A percentile compares a stretch with the other conserved stretches of the same genome.
Conservation (phyloP, 2,888 invertebrate genomes). For the Noctua fimbriata region DNA sequence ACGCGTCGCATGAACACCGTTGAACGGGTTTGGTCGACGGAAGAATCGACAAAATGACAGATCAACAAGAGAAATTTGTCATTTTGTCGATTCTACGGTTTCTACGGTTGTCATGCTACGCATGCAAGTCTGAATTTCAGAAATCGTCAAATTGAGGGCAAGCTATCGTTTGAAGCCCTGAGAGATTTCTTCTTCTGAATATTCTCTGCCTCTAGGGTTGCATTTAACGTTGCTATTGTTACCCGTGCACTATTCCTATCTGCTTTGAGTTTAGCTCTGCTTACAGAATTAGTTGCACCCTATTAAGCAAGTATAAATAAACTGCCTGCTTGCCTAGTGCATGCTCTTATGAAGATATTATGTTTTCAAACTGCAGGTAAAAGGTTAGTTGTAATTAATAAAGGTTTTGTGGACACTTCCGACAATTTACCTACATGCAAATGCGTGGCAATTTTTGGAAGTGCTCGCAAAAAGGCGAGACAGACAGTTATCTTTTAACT, state of each 20-base stretch:
- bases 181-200: slow-evolving; percentile 1
- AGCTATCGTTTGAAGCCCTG: background rate
- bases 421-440: background rate
- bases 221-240: slow-evolving; percentile 19
- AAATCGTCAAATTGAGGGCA: background rate
- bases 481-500: background rate
- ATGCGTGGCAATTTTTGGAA: background rate
- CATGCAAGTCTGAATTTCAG: background rate
- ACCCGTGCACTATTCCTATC: slow-evolving; percentile 1
- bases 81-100: too few species aligned
- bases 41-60: too few species aligned
- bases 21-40: too few species aligned
- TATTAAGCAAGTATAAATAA: background rate
- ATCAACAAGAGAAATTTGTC: too few species aligned
- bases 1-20: too few species aligned
- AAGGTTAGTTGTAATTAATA: background rate
- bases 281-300: slow-evolving; percentile 21
- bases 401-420: too few species aligned
- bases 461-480: background rate
- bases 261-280: slow-evolving; percentile 5
- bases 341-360: background rate
- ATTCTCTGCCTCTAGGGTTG: background rate
- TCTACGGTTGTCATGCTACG: too few species aligned
- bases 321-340: background rate
- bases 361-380: background rate